Base-by-base conservation (phyloP, 2,888 invertebrate species). In the Acholoe squamosa region DNA sequence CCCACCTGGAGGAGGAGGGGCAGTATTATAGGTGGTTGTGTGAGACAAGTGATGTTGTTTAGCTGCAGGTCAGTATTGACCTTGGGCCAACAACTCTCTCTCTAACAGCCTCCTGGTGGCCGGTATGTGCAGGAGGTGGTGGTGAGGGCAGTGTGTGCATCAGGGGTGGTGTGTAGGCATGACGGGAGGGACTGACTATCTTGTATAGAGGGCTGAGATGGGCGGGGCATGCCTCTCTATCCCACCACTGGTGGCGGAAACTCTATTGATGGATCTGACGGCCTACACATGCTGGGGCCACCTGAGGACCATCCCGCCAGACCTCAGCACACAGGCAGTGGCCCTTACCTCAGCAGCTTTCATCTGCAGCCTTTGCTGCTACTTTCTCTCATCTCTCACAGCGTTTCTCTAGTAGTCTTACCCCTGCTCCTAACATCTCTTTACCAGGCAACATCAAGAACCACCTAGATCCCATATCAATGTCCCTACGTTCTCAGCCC, bases 41-140 rank as follows among this genome's bases (percentile, higher is more conserved):
- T 61, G 61, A 76, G 25, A 25, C 25, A 25, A 25, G 10, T n/a
- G 25, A 31, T 28, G 28, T 76, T 76, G 25, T 76, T 76, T 76
- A 76, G 76, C 76, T 76, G 76, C 28, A 3, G 76, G 31, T 25
- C 31, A 25, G 76, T 76, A 76, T 76, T 76, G 76, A 76, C 76
- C 76, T 31, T 76, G n/a, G 76, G 3, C 76, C 31, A 16, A 76
- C 76, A 76, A 31, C 76, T 25, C 76, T 31, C 76, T 25, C n/a
- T 25, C 16, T 25, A 16, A 14, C 16, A 1, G 76, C 28, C 76
- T 22, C 61, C 76, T n/a, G 7, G 28, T 76, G 31, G 31, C 76
- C 31, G 25, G 76, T 31, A 25, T 76, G 31, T 31, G 16, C 10
- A 31, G 76, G 3, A 16, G 14, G 3, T 76, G 25, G 28, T 25